A percentile compares a stretch with the other conserved stretches of the same genome.
phyloP scores from a whole-genome alignment of 1,140 invertebrate species.

The Macrotrachela quadricornifera region DNA sequence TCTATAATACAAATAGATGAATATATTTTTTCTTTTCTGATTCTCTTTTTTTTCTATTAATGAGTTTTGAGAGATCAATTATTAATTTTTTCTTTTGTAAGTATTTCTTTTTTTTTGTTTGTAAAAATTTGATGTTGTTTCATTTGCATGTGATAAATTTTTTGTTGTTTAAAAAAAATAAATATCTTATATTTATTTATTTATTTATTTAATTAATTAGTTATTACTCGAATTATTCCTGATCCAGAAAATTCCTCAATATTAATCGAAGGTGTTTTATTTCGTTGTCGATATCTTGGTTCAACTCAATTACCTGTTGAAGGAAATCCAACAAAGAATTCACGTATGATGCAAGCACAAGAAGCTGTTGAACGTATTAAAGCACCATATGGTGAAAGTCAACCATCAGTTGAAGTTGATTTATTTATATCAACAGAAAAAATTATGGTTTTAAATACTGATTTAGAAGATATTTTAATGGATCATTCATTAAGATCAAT shows the following conservation, averaged over 20 bases:
- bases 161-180: no score
- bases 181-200: no score
- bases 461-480: slow-evolving; percentile 95
- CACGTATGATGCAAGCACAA: slow-evolving; percentile 96
- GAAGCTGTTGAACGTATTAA: slow-evolving; percentile 97
- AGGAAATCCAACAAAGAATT: slow-evolving; percentile 89
- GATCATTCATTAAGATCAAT: slow-evolving; percentile 92
- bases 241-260: slow-evolving; percentile 30
- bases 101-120: no score
- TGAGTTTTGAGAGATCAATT: no score
- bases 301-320: slow-evolving; percentile 95
- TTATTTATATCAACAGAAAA: slow-evolving; percentile 98
- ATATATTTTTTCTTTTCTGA: neutral
- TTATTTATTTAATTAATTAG: neutral
- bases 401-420: slow-evolving; percentile 95
- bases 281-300: slow-evolving; percentile 84
- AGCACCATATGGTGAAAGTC: slow-evolving; percentile 93
- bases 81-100: no score
- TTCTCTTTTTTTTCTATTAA: neutral
- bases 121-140: no score
- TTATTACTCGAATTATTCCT: slow-evolving; percentile 2
- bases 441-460: slow-evolving; percentile 98
- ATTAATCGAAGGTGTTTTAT: slow-evolving; percentile 90
- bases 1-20: neutral
- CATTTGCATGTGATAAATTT: no score